Evolutionary conservation across 1,140 invertebrate species (phyloP).

Genomic region (Bradynema listronoti): DNA sequence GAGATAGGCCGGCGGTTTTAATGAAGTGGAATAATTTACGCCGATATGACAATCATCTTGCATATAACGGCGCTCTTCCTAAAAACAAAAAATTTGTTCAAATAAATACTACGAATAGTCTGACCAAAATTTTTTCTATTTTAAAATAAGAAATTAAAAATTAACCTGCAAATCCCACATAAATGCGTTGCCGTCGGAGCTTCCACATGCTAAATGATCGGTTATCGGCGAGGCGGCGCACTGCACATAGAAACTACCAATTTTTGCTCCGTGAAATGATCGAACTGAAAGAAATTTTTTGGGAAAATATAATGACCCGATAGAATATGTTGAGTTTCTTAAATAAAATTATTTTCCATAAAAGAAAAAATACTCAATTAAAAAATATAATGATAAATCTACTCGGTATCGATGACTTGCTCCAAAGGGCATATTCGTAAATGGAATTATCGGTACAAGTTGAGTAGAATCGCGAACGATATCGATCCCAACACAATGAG

Average conservation of each 20-base stretch:
- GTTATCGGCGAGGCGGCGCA: conserved; percentile 24
- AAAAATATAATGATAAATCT: no score
- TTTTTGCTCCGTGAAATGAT: not conserved
- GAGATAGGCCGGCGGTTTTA: no score
- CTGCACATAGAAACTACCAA: conserved; percentile 24
- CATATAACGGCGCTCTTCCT: conserved; percentile 22
- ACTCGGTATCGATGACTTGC: conserved; percentile 15
- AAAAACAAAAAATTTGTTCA: conserved; percentile 9
- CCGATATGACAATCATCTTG: conserved; percentile 13
- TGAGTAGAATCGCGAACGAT: conserved; percentile 22
- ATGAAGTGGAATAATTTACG: not conserved
- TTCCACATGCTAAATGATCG: conserved; percentile 25
- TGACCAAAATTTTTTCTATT: no score
- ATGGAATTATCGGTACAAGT: conserved; percentile 29
- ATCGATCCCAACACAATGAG: conserved; percentile 28
- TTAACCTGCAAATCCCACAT: conserved; percentile 30
- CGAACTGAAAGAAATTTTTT: no score
- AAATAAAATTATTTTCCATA: no score
- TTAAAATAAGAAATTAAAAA: no score
- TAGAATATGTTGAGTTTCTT: no score
- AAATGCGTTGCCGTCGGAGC: conserved; percentile 1
- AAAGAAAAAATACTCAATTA: no score
- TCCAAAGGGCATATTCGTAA: conserved; percentile 22
- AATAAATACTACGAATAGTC: not conserved
- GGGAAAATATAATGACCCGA: no score